phyloP scores from a whole-genome alignment of 2,113 vertebrate species.

The Megaceryle torquata region DNA sequence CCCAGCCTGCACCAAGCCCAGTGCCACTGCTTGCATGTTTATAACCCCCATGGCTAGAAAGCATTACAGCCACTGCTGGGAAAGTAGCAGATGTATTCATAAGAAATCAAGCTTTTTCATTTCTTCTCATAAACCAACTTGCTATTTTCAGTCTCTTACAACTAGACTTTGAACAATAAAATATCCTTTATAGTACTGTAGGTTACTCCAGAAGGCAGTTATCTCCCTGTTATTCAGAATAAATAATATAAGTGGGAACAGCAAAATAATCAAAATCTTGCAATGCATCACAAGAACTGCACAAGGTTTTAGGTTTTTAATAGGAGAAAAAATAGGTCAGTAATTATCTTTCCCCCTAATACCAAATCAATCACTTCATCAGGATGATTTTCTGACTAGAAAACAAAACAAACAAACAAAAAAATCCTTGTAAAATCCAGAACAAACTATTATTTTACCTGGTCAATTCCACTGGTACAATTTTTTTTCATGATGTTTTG shows the following conservation, averaged over 20 bases:
- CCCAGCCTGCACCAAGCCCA: not conserved
- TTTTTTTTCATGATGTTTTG: accelerated
- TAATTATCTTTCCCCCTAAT: not conserved
- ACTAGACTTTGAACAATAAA: not conserved
- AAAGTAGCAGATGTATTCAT: not conserved
- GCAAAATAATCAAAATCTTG: not conserved
- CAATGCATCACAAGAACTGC: not conserved
- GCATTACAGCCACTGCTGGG: not conserved
- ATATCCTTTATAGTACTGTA: not conserved
- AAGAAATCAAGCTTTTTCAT: not conserved
- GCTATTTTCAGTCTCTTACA: not conserved
- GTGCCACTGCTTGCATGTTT: not conserved
- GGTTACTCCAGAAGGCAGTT: not conserved
- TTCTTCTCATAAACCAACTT: not conserved
- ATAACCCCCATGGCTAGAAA: not conserved
- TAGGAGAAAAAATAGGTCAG: not conserved
- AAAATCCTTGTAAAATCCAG: not conserved
- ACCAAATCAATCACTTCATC: not conserved
- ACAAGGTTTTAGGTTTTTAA: not conserved
- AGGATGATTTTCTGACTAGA: not conserved
- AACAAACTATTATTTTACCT: not conserved
- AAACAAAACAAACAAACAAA: not conserved
- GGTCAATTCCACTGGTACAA: not conserved
- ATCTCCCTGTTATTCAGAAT: not conserved
- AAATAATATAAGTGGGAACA: not conserved